Percentiles rank a stretch among this genome's conserved stretches.
Evolutionary conservation across 2,797 vertebrate genomes (phyloP).

Genomic region (Hypotaenidia philippensis): DNA sequence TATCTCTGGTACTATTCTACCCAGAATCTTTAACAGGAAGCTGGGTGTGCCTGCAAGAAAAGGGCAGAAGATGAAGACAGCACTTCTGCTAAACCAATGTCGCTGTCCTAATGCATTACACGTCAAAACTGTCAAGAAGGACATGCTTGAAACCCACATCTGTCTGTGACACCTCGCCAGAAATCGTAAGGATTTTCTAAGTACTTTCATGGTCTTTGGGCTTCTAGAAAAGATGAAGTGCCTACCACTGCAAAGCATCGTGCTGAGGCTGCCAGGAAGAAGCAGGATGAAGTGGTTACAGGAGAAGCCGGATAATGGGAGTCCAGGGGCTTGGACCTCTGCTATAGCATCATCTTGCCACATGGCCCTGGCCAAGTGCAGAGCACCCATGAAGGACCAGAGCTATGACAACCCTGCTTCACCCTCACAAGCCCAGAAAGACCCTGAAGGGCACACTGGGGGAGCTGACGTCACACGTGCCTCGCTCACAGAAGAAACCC

Average conservation of each 20-base stretch:
- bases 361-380: not conserved
- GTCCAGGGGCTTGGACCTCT: not conserved
- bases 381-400: not conserved
- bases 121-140: not conserved
- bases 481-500: not conserved
- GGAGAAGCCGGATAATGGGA: not conserved
- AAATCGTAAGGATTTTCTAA: not conserved
- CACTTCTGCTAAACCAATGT: not conserved
- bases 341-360: not conserved
- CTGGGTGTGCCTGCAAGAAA: not conserved
- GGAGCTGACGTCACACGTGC: not conserved
- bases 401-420: not conserved
- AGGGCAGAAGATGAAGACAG: not conserved
- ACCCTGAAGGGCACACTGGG: not conserved
- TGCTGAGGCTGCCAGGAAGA: not conserved
- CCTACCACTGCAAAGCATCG: not conserved
- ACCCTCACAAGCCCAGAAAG: not conserved
- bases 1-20: not conserved
- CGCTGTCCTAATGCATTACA: not conserved
- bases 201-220: not conserved
- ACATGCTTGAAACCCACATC: not conserved
- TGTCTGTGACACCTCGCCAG: not conserved
- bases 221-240: not conserved
- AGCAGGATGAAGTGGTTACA: not conserved
- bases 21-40: conserved; percentile 12